phyloP scores from a whole-genome alignment of 2,888 invertebrate species.

The Lasioglossum malachurum region DNA sequence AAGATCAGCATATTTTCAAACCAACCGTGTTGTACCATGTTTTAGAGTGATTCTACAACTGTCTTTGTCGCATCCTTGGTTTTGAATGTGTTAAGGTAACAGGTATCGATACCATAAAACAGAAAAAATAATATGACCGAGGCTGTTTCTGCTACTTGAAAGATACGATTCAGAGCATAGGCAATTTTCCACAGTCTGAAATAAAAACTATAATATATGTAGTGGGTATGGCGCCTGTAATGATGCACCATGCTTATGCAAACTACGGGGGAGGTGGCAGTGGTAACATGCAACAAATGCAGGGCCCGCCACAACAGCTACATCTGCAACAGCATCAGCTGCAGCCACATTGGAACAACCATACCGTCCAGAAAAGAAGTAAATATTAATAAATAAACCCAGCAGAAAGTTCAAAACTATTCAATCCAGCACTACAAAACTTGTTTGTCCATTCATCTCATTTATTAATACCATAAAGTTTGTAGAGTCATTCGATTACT shows the following conservation, averaged over 20 bases:
- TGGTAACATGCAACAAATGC: constrained; percentile 86
- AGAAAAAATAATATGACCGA: neutral
- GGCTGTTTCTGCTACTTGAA: constrained; percentile 77
- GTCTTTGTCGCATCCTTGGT: neutral
- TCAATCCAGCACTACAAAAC: constrained; percentile 69
- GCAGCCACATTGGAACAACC: constrained; percentile 85
- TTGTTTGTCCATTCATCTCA: constrained; percentile 71
- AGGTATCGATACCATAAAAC: neutral
- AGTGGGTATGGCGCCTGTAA: constrained; percentile 86
- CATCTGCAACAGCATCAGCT: constrained; percentile 85
- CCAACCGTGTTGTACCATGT: neutral
- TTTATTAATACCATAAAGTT: constrained; percentile 59
- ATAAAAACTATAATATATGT: constrained; percentile 82
- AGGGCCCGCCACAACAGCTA: constrained; percentile 86
- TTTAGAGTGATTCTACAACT: neutral
- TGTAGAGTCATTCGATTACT: constrained; percentile 57
- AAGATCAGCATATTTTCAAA: neutral
- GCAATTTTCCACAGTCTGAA: constrained; percentile 76
- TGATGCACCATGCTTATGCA: constrained; percentile 87
- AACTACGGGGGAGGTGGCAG: constrained; percentile 87
- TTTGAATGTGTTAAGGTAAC: neutral
- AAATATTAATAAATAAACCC: constrained; percentile 82
- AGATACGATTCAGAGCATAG: constrained; percentile 68
- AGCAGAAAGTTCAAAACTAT: constrained; percentile 62
- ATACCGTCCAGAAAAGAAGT: constrained; percentile 85